phyloP scores from a whole-genome alignment of 2,888 invertebrate species.

The Teleogryllus oceanicus region DNA sequence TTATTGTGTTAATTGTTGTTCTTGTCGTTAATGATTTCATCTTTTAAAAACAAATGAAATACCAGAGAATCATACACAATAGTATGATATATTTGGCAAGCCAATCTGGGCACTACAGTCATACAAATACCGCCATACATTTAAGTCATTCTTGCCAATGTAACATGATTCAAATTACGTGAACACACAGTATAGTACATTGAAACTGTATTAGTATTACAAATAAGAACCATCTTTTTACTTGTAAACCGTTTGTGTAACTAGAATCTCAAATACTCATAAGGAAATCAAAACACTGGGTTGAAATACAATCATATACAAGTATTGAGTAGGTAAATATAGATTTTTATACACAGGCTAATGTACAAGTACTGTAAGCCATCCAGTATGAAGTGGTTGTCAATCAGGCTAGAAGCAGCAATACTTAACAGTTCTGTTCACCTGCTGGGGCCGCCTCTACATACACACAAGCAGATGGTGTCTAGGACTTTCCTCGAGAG shows the following conservation, averaged over 20 bases:
- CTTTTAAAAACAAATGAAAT: not conserved
- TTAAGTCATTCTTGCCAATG: constrained; percentile 18
- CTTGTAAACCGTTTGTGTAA: not conserved
- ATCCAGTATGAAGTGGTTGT: constrained; percentile 6
- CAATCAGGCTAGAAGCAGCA: constrained; percentile 9
- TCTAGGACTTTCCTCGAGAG: not conserved
- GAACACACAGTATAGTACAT: constrained; percentile 9
- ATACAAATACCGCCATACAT: constrained; percentile 1
- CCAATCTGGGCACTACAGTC: constrained; percentile 18
- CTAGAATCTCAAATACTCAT: constrained; percentile 18
- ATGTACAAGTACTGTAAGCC: constrained; percentile 18
- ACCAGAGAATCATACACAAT: not conserved
- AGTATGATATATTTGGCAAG: constrained; percentile 1
- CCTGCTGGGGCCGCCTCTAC: not conserved
- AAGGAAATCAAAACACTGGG: not conserved
- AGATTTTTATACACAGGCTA: constrained; percentile 7
- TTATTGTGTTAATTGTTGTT: constrained; percentile 7
- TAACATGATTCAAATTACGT: not conserved
- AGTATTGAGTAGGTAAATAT: constrained; percentile 10
- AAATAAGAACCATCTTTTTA: constrained; percentile 6
- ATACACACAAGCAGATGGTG: not conserved
- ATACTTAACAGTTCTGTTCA: constrained; percentile 18
- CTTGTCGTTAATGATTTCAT: not conserved
- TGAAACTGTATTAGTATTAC: constrained; percentile 18
- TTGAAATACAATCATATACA: constrained; percentile 11